Percentiles rank a stretch among this genome's conserved stretches.
Evolutionary conservation across 1,140 invertebrate genomes (phyloP).

Genomic region (Drosophila lowei): DNA sequence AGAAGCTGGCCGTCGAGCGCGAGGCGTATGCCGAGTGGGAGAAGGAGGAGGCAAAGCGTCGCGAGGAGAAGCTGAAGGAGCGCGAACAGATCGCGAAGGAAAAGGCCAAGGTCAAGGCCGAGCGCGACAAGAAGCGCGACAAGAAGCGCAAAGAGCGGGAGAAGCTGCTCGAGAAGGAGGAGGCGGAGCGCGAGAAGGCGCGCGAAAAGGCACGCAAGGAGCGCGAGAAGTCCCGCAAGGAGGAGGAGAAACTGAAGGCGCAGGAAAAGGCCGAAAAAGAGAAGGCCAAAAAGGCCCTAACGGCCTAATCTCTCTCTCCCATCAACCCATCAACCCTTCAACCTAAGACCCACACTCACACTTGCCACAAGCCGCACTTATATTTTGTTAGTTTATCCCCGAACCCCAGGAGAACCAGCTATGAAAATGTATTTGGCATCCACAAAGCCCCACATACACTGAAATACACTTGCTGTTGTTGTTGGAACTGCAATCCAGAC

Average conservation of each 20-base stretch:
- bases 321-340: too few species aligned
- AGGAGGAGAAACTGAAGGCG: slow-evolving; percentile 29
- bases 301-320: slow-evolving; percentile 8
- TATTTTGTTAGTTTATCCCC: neutral
- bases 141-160: slow-evolving; percentile 24
- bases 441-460: too few species aligned
- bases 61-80: slow-evolving; percentile 54
- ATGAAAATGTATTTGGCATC: too few species aligned
- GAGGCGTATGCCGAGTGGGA: slow-evolving; percentile 59
- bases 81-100: slow-evolving; percentile 37
- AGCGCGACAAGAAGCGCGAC: slow-evolving; percentile 23
- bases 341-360: too few species aligned
- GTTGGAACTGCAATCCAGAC: too few species aligned
- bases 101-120: slow-evolving; percentile 39
- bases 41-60: slow-evolving; percentile 54
- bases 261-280: slow-evolving; percentile 44
- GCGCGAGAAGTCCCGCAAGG: slow-evolving; percentile 42
- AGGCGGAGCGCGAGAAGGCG: slow-evolving; percentile 43
- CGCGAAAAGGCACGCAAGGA: slow-evolving; percentile 42
- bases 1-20: slow-evolving; percentile 41
- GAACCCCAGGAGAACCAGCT: too few species aligned
- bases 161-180: slow-evolving; percentile 39
- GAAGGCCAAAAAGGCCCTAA: slow-evolving; percentile 33
- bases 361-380: too few species aligned
- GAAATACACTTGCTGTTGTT: too few species aligned